Base-by-base conservation (phyloP, 2,113 vertebrate species). In the Brachypodius melanocephalos region DNA sequence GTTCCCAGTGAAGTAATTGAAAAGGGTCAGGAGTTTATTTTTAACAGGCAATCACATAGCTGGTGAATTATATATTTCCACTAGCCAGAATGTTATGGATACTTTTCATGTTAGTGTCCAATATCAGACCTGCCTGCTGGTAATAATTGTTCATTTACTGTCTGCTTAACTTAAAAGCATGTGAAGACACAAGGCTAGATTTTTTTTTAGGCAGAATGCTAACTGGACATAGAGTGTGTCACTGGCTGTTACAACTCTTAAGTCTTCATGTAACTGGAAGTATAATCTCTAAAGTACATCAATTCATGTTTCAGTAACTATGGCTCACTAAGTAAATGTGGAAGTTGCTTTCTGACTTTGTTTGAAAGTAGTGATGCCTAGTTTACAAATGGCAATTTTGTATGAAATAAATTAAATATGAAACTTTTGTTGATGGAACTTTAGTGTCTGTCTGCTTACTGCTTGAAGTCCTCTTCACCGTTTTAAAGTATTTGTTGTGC, bases 361-460 rank as follows among this genome's bases (percentile, higher is more conserved):
- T 93, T 54, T 92, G 89, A 90, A 97, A 93, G 82, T 97, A 93
- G 95, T 95, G 95, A 94, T 96, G 90, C 91, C 90, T 92, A 62
- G 72, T 96, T 89, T 92, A 90, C 95, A 94, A 92, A 82, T 93
- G 84, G 84, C 90, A 40, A 86, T 96, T 97, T 97, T 97, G 95
- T 97, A 96, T 96, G 77, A 97, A 97, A 96, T 96, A 95, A 94
- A 97, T 97, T 97, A 97, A 97, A 97, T 95, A 94, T 91, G 95
- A 93, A 94, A 65, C 80, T 92, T 95, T 91, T 96, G 76, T 95
- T 97, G 88, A 97, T 68, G 93, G 94, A 97, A 92, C 91, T 91
- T 89, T 89, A 97, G 96, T 95, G 96, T 97, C 97, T 97, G 95
- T 62, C 55, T 96, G 96, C 87, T 95, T 97, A 85, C 96, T 97